phyloP scores from a whole-genome alignment of 2,888 invertebrate species.

The Dynastes maya region DNA sequence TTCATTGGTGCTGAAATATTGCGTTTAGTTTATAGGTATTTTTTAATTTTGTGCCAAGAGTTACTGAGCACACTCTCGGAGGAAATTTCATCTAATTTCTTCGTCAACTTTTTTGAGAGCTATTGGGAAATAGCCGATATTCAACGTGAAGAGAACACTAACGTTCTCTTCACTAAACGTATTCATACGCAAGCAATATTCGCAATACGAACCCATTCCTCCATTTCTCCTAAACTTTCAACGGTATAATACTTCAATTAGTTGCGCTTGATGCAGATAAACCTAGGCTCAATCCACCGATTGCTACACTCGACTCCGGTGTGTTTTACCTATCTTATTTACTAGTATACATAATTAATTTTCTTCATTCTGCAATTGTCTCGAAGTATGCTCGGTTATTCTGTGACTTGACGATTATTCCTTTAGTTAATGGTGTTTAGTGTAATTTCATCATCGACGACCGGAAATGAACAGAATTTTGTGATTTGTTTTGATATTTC shows the following conservation, averaged over 20 bases:
- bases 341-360: not conserved
- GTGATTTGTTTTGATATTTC: too few species aligned
- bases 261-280: constrained; percentile 19
- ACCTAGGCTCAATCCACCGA: constrained; percentile 31
- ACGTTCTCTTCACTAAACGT: not conserved
- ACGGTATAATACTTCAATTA: constrained; percentile 36
- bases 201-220: constrained; percentile 34
- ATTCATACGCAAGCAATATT: not conserved
- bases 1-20: too few species aligned
- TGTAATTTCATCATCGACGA: not conserved
- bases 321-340: constrained; percentile 4
- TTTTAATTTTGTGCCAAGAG: too few species aligned
- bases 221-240: constrained; percentile 51
- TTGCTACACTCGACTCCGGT: constrained; percentile 23
- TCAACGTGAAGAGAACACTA: too few species aligned
- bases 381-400: constrained; percentile 3
- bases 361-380: not conserved
- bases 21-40: too few species aligned
- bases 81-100: too few species aligned
- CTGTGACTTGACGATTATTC: constrained; percentile 11
- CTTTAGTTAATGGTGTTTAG: not conserved
- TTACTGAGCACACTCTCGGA: too few species aligned
- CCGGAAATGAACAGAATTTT: too few species aligned
- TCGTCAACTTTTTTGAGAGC: too few species aligned
- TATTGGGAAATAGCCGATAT: too few species aligned